Evolutionary conservation across 2,113 vertebrate species (phyloP), one percentile per base, ranked within the genome.

Genomic region (Halcyon senegalensis): DNA sequence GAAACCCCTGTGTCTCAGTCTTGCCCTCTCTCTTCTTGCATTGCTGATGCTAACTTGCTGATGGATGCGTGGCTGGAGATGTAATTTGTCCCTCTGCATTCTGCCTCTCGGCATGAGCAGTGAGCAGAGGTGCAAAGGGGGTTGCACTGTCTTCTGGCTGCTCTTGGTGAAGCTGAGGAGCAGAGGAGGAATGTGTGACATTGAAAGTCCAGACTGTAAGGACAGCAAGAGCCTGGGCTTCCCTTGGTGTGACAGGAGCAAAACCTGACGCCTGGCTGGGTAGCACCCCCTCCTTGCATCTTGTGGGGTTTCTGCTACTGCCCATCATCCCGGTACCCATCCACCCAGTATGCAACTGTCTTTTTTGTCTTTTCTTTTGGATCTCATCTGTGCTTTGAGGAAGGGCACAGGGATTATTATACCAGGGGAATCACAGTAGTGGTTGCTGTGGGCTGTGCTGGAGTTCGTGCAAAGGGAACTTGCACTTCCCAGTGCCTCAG

Each of bases 251-350:
- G 53, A 56, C 23, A 44, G 70, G 21, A 84, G 43, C 0, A 5
- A 43, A 63, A 74, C 7, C 5, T 1, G 4, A 18, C 0, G 5
- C 13, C 15, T 2, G 2, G 5, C 55, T 33, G 20, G 35, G 48
- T 44, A 92, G 39, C 33, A 59, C 0, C 7, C 9, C 4, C 1
- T 70, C 33, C 39, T 63, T 2, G 1, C 19, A 56, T 5, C 6
- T 41, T 0, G 0, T 30, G 48, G 62, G 11, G 6, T 33, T 90
- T 76, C 33, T 70, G 37, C 28, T 66, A 31, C 39, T 79, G 70
- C 37, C n/a, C n/a, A 27, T 39, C 31, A 35, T 24, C n/a, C 31
- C 0, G 0, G 27, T 5, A 23, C 9, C 4, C 13, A 14, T 4
- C 5, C 8, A 41, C 27, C 41, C 55, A 18, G 9, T 28, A 21